Evolutionary conservation across 2,113 vertebrate species (phyloP), one percentile per base, ranked within the genome.

Genomic region (pig (Sus scrofa)): DNA sequence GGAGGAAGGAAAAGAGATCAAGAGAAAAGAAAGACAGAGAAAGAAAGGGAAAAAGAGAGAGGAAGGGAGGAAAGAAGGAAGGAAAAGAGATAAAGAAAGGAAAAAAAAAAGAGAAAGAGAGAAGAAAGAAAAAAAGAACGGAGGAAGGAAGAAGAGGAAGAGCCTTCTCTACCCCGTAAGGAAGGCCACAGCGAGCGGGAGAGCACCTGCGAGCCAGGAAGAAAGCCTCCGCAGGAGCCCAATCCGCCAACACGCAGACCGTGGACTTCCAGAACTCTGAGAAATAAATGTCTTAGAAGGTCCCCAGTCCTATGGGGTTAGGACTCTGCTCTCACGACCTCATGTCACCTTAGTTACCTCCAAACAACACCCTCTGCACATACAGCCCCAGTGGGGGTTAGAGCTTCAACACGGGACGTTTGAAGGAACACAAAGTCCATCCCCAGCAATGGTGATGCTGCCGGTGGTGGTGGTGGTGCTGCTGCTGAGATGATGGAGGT

Each of bases 401-500:
- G 39, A 34, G 30, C 15, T 73, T 82, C 5, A 6, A 52, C 5
- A 27, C 37, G 1, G 0, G 20, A 27, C 82, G 27, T 50, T 27
- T 58, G 37, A 37, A 39, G 11, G 20, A 37, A 34, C 22, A 20
- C 8, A 52, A 19, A 15, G 7, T n/a, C 22, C 10, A 37, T 15
- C 22, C 14, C 14, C 0, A 34, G 34, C 22, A 50, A 3, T 6
- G 54, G 11, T 34, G 6, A 15, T 8, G 12, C 16, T 7, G 52
- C 2, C 32, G n/a, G 32, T 2, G 52, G 0, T 15, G n/a, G n/a
- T n/a, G n/a, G n/a, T n/a, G n/a, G n/a, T n/a, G n/a, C n/a, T n/a
- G 8, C 5, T 0, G 15, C 0, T 18, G 32, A 0, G 50, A 10
- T 10, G 44, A 2, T 20, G 30, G 11, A 19, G 27, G 50, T 10